Evolutionary conservation across 2,888 invertebrate genomes (phyloP).

Genomic region (Hymenopus coronatus): DNA sequence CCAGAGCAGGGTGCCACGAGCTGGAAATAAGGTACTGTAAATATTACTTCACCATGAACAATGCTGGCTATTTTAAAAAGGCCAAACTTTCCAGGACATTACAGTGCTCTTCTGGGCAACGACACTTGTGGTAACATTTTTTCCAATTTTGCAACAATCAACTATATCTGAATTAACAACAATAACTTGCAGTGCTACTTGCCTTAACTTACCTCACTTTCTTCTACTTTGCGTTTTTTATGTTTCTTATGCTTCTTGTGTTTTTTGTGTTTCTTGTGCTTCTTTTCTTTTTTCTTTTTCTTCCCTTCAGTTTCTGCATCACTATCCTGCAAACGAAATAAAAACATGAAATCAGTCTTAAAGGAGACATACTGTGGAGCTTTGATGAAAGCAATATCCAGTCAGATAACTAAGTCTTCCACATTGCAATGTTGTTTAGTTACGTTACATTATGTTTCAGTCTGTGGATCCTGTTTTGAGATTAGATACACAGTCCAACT

Average conservation of each 20-base stretch:
- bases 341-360: not conserved
- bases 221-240: constrained; percentile 61
- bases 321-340: constrained; percentile 28
- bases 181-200: not conserved
- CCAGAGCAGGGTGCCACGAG: too few species aligned
- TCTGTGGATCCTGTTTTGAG: too few species aligned
- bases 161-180: not conserved
- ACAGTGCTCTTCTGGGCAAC: not conserved
- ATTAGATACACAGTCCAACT: too few species aligned
- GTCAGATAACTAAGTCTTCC: too few species aligned
- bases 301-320: constrained; percentile 45
- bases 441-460: too few species aligned
- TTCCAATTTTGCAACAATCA: not conserved
- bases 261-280: constrained; percentile 81
- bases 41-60: too few species aligned
- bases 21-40: too few species aligned
- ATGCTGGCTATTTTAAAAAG: too few species aligned
- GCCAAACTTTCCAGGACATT: not conserved
- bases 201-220: constrained; percentile 30
- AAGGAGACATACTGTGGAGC: too few species aligned
- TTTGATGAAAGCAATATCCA: too few species aligned
- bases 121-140: not conserved
- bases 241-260: constrained; percentile 77
- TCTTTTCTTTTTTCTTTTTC: constrained; percentile 59
- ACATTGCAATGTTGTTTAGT: too few species aligned